These are phyloP conservation scores for Parapsyche elsis DNA, from an alignment of 1,140 invertebrate species.

Conservation along the genomic window DNA sequence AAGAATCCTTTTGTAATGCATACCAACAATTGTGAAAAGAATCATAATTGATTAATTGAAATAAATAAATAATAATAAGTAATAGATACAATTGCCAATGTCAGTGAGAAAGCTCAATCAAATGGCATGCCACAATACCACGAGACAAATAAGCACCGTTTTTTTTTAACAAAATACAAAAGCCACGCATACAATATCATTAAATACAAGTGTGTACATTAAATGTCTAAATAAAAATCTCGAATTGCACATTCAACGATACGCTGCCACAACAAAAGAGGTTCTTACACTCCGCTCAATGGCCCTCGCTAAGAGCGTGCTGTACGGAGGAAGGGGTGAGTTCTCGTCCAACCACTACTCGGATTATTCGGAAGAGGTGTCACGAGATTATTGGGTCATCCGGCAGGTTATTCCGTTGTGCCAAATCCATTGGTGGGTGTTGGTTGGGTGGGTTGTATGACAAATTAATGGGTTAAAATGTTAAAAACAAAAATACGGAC, in stretches of 20 bases:
- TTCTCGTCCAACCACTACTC: slow-evolving; percentile 75
- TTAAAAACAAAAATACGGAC: background rate
- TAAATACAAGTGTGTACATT: no score
- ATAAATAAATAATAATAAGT: background rate
- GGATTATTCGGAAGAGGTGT: slow-evolving; percentile 14
- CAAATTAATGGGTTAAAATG: slow-evolving; percentile 8
- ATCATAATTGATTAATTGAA: background rate
- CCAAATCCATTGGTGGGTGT: slow-evolving; percentile 8
- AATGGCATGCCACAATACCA: background rate
- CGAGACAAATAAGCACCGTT: no score
- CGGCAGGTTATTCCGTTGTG: background rate
- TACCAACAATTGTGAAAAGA: no score
- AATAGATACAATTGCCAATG: background rate
- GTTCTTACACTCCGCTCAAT: slow-evolving; percentile 72
- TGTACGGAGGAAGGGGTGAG: slow-evolving; percentile 72
- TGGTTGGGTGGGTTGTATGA: background rate
- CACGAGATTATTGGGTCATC: background rate
- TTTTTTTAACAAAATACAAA: no score
- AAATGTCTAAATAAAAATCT: slow-evolving; percentile 15
- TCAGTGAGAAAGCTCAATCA: background rate
- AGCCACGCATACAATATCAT: no score
- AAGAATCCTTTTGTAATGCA: background rate
- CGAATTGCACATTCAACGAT: slow-evolving; percentile 42
- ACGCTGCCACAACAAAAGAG: slow-evolving; percentile 34
- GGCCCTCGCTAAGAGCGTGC: slow-evolving; percentile 72